Base-by-base conservation (phyloP, 2,797 vertebrate genomes). In the Pristis pectinata region DNA sequence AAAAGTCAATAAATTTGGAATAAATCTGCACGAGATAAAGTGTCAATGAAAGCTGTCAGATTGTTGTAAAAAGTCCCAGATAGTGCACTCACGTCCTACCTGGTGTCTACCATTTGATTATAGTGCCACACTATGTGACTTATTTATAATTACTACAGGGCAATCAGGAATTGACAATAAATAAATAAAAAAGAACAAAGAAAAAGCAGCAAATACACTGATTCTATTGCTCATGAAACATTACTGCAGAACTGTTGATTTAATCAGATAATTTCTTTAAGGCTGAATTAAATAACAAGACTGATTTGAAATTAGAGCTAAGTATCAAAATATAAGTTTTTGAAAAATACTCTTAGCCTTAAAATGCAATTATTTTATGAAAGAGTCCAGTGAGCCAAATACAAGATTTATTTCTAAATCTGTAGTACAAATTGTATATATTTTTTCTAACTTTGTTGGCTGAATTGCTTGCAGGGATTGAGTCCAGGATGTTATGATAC, bases 401-500 rank as follows among this genome's bases (percentile, higher is more conserved):
- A 41, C 34, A 61, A 64, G n/a, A 59, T n/a, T 37, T 72, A 72
- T 41, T 72, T 93, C 19, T 93, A 24, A 72, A 41, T 72, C 10
- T 93, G 27, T 53, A 10, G 85, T 59, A 85, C 8, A 72, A 49
- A 30, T 72, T 93, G 22, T 93, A 89, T 17, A 61, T 13, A 5
- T 17, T 7, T 87, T 44, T 67, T 93, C 89, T 93, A 44, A 93
- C 24, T 10, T 59, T 91, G 87, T 72, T 72, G 1, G 93, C n/a
- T 37, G 17, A 44, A 49, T 94, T 94, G 94, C 82, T 95, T 96
- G 95, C 95, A 99, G 99, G 99, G 99, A 70, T 96, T 99, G 96
- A 99, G 99, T 95, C 99, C 99, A 94, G 99, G 99, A 95, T 99
- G 99, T 96, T 99, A 99, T 0, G 99, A 99, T 95, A 99, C 99